Conservation (phyloP, 2,113 vertebrate genomes). For the Muntiacus reevesi region DNA sequence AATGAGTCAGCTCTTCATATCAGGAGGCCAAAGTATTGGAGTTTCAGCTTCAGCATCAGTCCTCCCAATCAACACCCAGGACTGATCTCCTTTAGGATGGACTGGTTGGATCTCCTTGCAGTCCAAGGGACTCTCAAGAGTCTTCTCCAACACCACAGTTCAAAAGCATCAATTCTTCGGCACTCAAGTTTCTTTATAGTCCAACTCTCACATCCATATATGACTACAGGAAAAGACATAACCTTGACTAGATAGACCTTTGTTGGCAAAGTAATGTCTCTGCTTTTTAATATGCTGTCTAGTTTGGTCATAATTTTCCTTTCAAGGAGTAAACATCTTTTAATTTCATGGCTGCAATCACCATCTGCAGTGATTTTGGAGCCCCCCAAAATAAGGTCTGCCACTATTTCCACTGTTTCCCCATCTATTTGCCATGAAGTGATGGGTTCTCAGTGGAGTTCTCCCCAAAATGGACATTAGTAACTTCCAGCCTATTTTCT, state of each 20-base stretch:
- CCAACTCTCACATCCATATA: background rate
- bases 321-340: background rate
- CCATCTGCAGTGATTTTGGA: background rate
- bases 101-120: background rate
- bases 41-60: background rate
- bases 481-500: background rate
- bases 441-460: background rate
- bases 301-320: background rate
- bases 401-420: background rate
- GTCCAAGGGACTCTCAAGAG: fast-evolving
- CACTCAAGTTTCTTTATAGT: background rate
- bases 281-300: background rate
- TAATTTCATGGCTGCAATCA: background rate
- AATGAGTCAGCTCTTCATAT: background rate
- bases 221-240: background rate
- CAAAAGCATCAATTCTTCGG: background rate
- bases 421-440: background rate
- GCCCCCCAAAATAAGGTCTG: fast-evolving
- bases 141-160: background rate
- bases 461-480: background rate
- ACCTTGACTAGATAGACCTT: background rate
- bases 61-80: background rate
- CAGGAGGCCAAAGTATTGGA: background rate
- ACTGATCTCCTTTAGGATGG: background rate
- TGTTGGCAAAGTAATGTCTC: background rate